A percentile compares a stretch with the other conserved stretches of the same genome.
Conservation (phyloP, 2,888 invertebrate species). For the Perizoma affinitatum region DNA sequence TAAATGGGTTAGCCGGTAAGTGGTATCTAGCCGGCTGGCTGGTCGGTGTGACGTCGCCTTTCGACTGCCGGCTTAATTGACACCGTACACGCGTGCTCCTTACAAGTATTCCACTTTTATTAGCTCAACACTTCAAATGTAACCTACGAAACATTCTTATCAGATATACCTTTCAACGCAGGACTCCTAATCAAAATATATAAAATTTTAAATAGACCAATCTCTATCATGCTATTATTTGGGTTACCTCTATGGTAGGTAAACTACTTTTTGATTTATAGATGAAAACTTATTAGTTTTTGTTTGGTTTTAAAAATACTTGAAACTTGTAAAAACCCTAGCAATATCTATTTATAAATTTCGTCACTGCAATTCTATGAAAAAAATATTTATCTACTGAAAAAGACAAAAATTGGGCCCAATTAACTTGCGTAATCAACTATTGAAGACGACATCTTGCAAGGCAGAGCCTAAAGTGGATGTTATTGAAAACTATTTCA, state of each 20-base stretch:
- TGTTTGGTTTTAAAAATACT: no score
- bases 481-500: constrained; percentile 41
- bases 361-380: no score
- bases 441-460: constrained; percentile 52
- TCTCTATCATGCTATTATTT: no score
- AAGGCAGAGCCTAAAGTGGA: constrained; percentile 33
- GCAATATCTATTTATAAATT: background rate
- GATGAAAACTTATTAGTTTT: no score
- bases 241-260: no score
- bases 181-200: no score
- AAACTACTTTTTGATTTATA: no score
- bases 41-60: constrained; percentile 43
- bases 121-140: constrained; percentile 22
- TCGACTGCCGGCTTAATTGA: constrained; percentile 46
- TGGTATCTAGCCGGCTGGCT: constrained; percentile 64
- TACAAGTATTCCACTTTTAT: constrained; percentile 33
- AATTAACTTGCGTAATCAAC: constrained; percentile 25
- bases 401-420: background rate
- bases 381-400: background rate
- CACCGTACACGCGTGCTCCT: constrained; percentile 40
- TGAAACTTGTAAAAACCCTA: no score
- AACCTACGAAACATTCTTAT: constrained; percentile 16
- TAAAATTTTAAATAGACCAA: no score
- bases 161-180: constrained; percentile 15
- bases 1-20: constrained; percentile 84